These are phyloP conservation scores for Podarcis lilfordi DNA, from an alignment of 2,797 vertebrate genomes.

Conservation along the genomic window DNA sequence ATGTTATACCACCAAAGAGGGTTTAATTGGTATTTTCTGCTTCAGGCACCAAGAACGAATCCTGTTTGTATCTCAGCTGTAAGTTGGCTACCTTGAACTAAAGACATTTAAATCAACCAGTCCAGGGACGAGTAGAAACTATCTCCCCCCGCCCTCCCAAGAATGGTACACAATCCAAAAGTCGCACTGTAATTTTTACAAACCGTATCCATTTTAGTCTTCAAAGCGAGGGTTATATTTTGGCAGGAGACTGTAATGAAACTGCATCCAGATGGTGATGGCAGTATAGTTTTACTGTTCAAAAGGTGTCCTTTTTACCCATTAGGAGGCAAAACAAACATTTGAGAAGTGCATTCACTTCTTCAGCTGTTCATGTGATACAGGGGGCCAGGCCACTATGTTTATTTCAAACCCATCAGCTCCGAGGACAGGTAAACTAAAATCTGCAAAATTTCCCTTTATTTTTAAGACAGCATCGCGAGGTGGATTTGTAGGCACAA, in stretches of 20 bases:
- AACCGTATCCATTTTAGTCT: conserved; percentile 67
- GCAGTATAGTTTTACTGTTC: conserved; percentile 60
- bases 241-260: conserved; percentile 71
- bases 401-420: conserved; percentile 67
- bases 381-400: conserved; percentile 63
- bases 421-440: conserved; percentile 65
- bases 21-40: neutral
- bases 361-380: conserved; percentile 71
- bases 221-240: conserved; percentile 73
- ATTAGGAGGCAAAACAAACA: conserved; percentile 77
- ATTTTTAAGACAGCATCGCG: conserved; percentile 48
- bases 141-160: conserved; percentile 32
- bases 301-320: conserved; percentile 68
- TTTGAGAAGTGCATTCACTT: conserved; percentile 56
- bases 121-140: neutral
- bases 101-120: neutral
- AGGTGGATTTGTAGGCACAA: conserved; percentile 67
- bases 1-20: neutral
- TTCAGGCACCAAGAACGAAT: neutral
- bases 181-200: conserved; percentile 66
- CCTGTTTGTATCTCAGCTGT: neutral
- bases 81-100: neutral
- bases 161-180: conserved; percentile 53
- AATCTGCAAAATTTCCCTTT: conserved; percentile 62
- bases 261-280: conserved; percentile 69